Base-by-base conservation (phyloP, 2,797 vertebrate genomes). In the Coccyzus lansbergi region DNA sequence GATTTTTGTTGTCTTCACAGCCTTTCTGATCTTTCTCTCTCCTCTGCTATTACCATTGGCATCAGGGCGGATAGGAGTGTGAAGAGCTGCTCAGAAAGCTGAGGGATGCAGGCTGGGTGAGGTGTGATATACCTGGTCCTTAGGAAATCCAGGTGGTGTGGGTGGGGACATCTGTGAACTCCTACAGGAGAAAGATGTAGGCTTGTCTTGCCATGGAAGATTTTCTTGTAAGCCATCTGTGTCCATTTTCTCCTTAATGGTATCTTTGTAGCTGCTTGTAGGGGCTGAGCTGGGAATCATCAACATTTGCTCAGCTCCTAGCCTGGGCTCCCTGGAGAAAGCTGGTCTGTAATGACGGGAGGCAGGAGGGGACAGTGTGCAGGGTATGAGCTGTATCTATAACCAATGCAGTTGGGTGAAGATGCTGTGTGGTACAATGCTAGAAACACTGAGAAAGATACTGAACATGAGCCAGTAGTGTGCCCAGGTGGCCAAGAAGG, bases 1-100 rank as follows among this genome's bases (percentile, higher is more conserved):
- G 25, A 1, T 1, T 76, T 58, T 7, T 7, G 38, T 38, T 46
- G 63, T 5, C 3, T 31, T 3, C 0, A 0, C 17, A 19, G n/a
- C 63, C 29, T 3, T 10, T 52, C 25, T 44, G 44, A 8, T 74
- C 8, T 46, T 40, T 46, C 25, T 64, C 22, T 6, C 6, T 81
- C 4, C 4, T 65, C n/a, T 51, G 48, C 20, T 33, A 9, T 68
- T 87, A 74, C 55, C 26, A 4, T 34, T 15, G 26, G 33, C 5
- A 20, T 17, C 11, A 31, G 42, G 25, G 15, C 6, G 19, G 3
- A 12, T 8, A 19, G 29, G 26, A 58, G 17, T 1, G 2, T 19
- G 25, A 72, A 74, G 4, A 34, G 51, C 9, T 38, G n/a, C 83
- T 87, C 24, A 7, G 79, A n/a, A 82, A 58, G 55, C 7, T 34